Percentiles rank a stretch among this genome's conserved stretches.
These are phyloP conservation scores for Neodontobutis hainanensis DNA, from an alignment of 2,113 vertebrate genomes.

Conservation along the genomic window DNA sequence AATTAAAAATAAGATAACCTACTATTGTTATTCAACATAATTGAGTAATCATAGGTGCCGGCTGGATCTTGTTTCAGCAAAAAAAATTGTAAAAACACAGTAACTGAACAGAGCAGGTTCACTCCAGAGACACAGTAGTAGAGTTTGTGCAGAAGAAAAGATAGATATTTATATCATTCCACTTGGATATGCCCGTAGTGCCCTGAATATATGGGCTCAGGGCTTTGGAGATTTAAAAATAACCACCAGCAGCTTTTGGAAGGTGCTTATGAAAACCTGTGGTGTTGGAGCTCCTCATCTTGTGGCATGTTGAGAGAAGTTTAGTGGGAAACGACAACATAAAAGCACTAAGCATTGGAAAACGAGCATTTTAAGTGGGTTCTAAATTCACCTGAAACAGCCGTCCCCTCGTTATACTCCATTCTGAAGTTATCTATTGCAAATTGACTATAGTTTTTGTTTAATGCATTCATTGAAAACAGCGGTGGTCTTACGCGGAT, in stretches of 20 bases:
- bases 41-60: too few relatives aligned
- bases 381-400: not conserved
- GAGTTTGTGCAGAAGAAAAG: too few relatives aligned
- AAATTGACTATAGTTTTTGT: conserved; percentile 14
- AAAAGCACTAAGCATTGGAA: too few relatives aligned
- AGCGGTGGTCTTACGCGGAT: not conserved
- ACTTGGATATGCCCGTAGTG: conserved; percentile 25
- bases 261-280: not conserved
- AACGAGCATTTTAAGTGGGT: conserved; percentile 17
- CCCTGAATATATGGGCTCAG: conserved; percentile 25
- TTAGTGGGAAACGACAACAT: too few relatives aligned
- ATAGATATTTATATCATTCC: conserved; percentile 36
- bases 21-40: too few relatives aligned
- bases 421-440: not conserved
- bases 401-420: too few relatives aligned
- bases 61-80: too few relatives aligned
- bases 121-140: conserved; percentile 10
- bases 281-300: too few relatives aligned
- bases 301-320: too few relatives aligned
- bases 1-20: too few relatives aligned
- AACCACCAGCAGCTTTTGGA: not conserved
- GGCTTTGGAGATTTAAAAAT: conserved; percentile 23
- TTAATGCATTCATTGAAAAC: too few relatives aligned
- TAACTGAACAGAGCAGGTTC: not conserved
- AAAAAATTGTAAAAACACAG: not conserved